These are phyloP conservation scores for Bellardia bayeri DNA, from an alignment of 2,888 invertebrate genomes.

Conservation along the genomic window DNA sequence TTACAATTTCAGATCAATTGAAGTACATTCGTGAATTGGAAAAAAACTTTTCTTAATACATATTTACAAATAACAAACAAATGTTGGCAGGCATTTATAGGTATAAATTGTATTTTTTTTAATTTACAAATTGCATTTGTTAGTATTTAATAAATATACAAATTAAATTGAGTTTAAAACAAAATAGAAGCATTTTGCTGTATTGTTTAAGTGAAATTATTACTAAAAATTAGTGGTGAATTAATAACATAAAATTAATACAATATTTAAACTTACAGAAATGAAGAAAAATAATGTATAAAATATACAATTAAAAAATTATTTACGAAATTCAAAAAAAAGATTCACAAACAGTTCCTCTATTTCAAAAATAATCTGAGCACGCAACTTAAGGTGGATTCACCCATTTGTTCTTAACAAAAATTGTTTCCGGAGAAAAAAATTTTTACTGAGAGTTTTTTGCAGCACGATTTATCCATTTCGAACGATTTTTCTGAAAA, in stretches of 20 bases:
- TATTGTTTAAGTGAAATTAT: no score
- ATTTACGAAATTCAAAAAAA: no score
- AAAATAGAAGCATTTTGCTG: background rate
- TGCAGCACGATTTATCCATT: no score
- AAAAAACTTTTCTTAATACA: conserved; percentile 6
- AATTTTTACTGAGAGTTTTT: no score
- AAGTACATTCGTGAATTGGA: background rate
- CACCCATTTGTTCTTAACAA: no score
- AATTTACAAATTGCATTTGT: background rate
- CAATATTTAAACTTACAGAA: no score
- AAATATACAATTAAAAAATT: background rate
- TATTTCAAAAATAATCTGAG: no score
- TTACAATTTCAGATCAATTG: background rate
- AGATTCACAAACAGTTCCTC: no score
- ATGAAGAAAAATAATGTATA: background rate
- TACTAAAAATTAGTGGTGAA: background rate
- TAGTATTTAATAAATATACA: background rate
- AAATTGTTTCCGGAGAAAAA: no score
- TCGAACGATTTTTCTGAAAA: no score
- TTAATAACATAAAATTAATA: background rate
- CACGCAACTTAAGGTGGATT: no score
- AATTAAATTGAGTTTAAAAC: background rate
- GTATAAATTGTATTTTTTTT: background rate
- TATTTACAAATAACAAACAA: background rate
- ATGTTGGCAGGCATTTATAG: background rate